Evolutionary conservation across 2,888 invertebrate species (phyloP).

Genomic region (Erebia aethiops): DNA sequence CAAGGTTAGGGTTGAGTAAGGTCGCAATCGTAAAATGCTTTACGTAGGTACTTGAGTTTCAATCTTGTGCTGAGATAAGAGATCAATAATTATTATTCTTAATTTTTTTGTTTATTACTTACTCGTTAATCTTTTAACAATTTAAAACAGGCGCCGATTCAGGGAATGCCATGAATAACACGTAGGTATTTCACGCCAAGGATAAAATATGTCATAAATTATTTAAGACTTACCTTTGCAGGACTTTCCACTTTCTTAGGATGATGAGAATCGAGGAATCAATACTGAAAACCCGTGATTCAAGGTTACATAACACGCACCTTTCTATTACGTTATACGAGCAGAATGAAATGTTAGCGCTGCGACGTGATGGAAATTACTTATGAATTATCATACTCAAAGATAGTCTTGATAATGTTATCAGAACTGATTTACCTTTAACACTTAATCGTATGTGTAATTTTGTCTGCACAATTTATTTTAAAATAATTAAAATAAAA

Average conservation of each 20-base stretch:
- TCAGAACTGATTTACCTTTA: slow-evolving; percentile 70
- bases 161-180: slow-evolving; percentile 19
- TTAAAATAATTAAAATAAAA: slow-evolving; percentile 60
- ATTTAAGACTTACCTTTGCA: slow-evolving; percentile 27
- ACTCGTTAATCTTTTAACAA: background rate
- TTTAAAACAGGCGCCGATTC: slow-evolving; percentile 7
- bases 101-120: slow-evolving; percentile 3
- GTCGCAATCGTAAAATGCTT: slow-evolving; percentile 4
- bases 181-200: background rate
- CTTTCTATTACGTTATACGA: slow-evolving; percentile 55
- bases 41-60: background rate
- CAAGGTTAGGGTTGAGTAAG: slow-evolving; percentile 13
- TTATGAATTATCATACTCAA: background rate
- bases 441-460: slow-evolving; percentile 65
- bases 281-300: slow-evolving; percentile 80
- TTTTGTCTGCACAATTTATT: slow-evolving; percentile 67
- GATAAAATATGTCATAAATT: background rate
- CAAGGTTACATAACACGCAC: slow-evolving; percentile 82
- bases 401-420: background rate
- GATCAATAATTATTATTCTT: background rate
- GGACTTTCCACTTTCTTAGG: slow-evolving; percentile 31
- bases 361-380: slow-evolving; percentile 24
- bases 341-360: slow-evolving; percentile 55
- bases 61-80: background rate
- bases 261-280: slow-evolving; percentile 54